Percentiles rank a stretch among this genome's conserved stretches.
phyloP scores from a whole-genome alignment of 2,888 invertebrate genomes.

The Acrocyrtus sp. region DNA sequence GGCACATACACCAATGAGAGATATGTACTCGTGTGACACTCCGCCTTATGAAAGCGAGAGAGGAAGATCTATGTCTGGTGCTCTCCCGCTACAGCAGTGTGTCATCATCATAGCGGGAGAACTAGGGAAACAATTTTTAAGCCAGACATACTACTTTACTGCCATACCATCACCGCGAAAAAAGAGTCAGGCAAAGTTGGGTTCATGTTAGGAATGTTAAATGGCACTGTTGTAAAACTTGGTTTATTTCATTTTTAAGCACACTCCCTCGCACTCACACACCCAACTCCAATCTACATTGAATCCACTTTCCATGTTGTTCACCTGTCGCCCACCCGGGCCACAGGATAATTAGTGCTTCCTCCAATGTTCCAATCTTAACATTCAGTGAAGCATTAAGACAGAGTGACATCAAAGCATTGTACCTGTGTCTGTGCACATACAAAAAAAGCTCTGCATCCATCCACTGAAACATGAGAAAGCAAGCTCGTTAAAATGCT shows the following conservation, averaged over 20 bases:
- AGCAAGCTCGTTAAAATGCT: conserved; percentile 52
- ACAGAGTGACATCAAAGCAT: conserved; percentile 54
- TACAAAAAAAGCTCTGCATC: conserved; percentile 36
- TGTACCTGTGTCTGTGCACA: conserved; percentile 47
- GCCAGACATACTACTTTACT: not conserved
- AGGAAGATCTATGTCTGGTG: not conserved
- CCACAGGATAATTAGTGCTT: conserved; percentile 56
- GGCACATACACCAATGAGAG: too few species aligned
- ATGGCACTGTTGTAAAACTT: conserved; percentile 47
- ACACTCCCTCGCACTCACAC: not conserved
- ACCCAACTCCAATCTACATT: conserved; percentile 17
- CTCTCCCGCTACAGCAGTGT: not conserved
- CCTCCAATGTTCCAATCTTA: conserved; percentile 53
- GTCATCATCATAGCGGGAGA: not conserved
- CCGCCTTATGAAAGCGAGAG: too few species aligned
- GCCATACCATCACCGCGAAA: not conserved
- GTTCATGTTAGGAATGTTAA: conserved; percentile 50
- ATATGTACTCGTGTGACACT: too few species aligned
- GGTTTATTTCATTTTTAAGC: conserved; percentile 47
- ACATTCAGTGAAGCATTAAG: conserved; percentile 53
- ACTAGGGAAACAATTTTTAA: conserved; percentile 3
- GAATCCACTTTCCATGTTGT: conserved; percentile 56
- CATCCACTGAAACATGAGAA: conserved; percentile 50
- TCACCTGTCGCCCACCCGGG: conserved; percentile 55
- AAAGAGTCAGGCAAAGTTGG: conserved; percentile 20